phyloP scores from a whole-genome alignment of 2,797 vertebrate species.

The Amniataba percoides region DNA sequence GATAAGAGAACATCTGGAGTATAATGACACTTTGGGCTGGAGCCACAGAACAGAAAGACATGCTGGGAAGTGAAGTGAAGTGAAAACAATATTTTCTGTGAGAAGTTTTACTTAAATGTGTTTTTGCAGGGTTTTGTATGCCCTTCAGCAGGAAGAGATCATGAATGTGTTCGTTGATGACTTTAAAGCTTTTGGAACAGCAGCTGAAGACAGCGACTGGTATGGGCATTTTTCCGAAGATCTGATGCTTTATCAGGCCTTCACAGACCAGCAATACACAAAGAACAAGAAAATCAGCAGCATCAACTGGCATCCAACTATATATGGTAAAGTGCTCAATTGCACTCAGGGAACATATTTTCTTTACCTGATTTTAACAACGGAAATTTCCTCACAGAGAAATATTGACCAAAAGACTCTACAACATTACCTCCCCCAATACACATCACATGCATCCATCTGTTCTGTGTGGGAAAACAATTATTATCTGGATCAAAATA shows the following conservation, averaged over 20 bases:
- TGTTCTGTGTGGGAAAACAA: background rate
- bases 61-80: background rate
- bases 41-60: background rate
- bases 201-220: slow-evolving; percentile 69
- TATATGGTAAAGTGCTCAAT: slow-evolving; percentile 83
- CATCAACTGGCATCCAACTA: slow-evolving; percentile 91
- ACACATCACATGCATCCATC: background rate
- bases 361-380: background rate
- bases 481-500: background rate
- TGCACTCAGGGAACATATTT: background rate
- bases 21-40: background rate
- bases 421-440: background rate
- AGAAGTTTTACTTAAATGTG: background rate
- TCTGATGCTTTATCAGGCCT: slow-evolving; percentile 86
- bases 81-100: background rate
- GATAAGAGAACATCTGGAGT: background rate
- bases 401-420: background rate
- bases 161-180: slow-evolving; percentile 90
- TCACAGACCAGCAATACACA: slow-evolving; percentile 86
- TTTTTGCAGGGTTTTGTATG: slow-evolving; percentile 86
- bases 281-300: slow-evolving; percentile 89
- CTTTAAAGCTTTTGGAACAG: slow-evolving; percentile 82
- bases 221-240: slow-evolving; percentile 41
- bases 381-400: background rate
- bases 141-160: slow-evolving; percentile 92